A percentile compares a stretch with the other conserved stretches of the same genome.
Conservation (phyloP, 2,113 vertebrate genomes). For the Tyto alba region DNA sequence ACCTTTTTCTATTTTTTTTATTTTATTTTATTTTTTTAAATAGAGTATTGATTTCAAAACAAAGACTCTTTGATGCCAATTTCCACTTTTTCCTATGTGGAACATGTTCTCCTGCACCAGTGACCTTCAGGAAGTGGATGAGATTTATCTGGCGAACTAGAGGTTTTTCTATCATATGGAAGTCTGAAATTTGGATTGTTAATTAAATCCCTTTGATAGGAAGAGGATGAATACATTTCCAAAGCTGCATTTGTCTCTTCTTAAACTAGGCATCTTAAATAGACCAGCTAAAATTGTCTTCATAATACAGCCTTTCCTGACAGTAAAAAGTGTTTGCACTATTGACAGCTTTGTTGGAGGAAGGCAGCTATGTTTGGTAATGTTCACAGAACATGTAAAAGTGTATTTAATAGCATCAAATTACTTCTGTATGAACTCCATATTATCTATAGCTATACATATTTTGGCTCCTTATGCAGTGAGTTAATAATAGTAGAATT, state of each 20-base stretch:
- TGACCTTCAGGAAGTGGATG: background rate
- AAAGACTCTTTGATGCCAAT: background rate
- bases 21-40: background rate
- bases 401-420: background rate
- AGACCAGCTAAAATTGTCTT: background rate
- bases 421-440: background rate
- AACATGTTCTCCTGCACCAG: background rate
- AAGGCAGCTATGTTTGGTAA: background rate
- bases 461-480: background rate
- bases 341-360: background rate
- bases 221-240: background rate
- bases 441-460: background rate
- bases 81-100: background rate
- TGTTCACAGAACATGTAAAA: background rate
- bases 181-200: background rate
- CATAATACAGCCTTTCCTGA: background rate
- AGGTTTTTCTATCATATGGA: background rate
- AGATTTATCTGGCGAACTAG: background rate
- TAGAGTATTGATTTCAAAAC: background rate
- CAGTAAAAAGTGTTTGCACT: background rate
- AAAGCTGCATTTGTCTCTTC: background rate
- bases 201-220: background rate
- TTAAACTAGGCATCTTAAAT: background rate
- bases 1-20: background rate
- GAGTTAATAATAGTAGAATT: background rate